Conservation (phyloP, 1,140 invertebrate genomes). For the Drosophila kohkoa region DNA sequence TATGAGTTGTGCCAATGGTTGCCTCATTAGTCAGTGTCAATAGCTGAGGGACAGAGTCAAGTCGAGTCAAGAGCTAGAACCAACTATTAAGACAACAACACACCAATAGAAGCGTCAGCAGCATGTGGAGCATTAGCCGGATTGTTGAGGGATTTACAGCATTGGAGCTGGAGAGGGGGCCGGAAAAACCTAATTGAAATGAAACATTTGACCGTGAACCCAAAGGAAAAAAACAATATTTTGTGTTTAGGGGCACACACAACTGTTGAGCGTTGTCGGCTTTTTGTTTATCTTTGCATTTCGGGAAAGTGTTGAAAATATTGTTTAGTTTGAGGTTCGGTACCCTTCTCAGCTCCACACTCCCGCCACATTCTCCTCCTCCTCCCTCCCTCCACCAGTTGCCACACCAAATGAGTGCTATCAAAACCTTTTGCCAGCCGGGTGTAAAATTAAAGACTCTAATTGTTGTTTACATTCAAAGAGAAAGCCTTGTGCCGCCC, state of each 20-base stretch:
- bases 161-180: background rate
- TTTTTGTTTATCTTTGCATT: constrained; percentile 58
- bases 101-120: background rate
- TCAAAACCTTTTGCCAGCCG: constrained; percentile 20
- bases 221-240: constrained; percentile 9
- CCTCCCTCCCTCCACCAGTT: too few species aligned
- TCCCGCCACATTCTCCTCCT: background rate
- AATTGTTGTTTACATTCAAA: constrained; percentile 76
- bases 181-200: constrained; percentile 59
- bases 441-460: constrained; percentile 33
- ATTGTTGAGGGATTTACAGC: constrained; percentile 69
- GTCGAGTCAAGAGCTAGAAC: constrained; percentile 1
- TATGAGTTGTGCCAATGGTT: constrained; percentile 49
- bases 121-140: constrained; percentile 27
- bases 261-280: constrained; percentile 23
- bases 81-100: constrained; percentile 27
- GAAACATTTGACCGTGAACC: constrained; percentile 71
- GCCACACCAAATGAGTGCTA: constrained; percentile 7
- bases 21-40: constrained; percentile 75
- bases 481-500: constrained; percentile 57
- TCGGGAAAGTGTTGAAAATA: constrained; percentile 69
- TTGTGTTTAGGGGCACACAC: background rate
- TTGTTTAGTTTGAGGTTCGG: constrained; percentile 49
- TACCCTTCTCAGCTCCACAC: constrained; percentile 12
- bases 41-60: constrained; percentile 27